These are phyloP conservation scores for Bombus breviceps DNA, from an alignment of 1,140 invertebrate species.

Conservation along the genomic window DNA sequence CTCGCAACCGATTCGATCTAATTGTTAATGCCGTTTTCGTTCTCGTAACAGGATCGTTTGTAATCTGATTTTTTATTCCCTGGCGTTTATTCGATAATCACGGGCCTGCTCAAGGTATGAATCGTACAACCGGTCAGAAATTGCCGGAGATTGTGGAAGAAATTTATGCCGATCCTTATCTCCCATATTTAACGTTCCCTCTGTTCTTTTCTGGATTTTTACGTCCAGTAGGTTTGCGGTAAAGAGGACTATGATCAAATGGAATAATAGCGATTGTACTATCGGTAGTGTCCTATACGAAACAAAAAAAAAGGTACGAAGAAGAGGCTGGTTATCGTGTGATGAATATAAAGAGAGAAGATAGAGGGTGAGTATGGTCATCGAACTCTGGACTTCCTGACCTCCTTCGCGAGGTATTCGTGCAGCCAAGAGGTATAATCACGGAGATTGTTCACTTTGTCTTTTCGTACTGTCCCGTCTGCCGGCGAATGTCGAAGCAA, in stretches of 20 bases:
- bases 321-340: background rate
- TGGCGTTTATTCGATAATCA: slow-evolving; percentile 15
- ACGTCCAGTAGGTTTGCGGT: too few species aligned
- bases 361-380: slow-evolving; percentile 9
- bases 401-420: slow-evolving; percentile 31
- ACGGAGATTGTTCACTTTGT: slow-evolving; percentile 23
- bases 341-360: too few species aligned
- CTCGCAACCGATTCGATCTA: background rate
- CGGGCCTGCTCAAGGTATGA: background rate
- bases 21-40: slow-evolving; percentile 15
- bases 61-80: background rate
- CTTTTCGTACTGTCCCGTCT: background rate
- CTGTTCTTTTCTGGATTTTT: background rate
- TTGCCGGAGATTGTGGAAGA: background rate
- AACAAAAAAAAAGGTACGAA: background rate
- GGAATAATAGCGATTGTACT: background rate
- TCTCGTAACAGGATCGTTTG: background rate
- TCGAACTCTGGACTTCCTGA: slow-evolving; percentile 34
- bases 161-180: slow-evolving; percentile 16
- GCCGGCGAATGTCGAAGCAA: background rate
- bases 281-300: too few species aligned
- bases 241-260: background rate
- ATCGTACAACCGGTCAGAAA: background rate
- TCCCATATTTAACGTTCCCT: too few species aligned
- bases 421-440: slow-evolving; percentile 31